Conservation (phyloP, 2,113 vertebrate species). For the Podarcis muralis region DNA sequence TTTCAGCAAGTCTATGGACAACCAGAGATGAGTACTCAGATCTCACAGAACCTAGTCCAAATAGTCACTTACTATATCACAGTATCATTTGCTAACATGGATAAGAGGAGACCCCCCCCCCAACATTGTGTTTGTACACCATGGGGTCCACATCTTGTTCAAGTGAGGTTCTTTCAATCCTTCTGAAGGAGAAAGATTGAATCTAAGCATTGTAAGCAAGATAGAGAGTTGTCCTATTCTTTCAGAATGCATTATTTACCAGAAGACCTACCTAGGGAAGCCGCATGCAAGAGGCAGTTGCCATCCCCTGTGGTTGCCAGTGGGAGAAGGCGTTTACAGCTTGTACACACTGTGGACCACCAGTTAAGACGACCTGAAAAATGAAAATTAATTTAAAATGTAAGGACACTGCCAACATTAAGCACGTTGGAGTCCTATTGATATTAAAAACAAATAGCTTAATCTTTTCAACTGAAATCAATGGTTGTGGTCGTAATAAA, state of each 20-base stretch:
- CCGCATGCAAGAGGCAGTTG: conserved; percentile 97
- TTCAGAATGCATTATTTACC: background rate
- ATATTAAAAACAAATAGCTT: background rate
- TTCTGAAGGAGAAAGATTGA: background rate
- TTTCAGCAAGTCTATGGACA: background rate
- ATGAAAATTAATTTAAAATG: conserved; percentile 13
- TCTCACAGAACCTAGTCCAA: background rate
- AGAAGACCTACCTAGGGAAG: conserved; percentile 89
- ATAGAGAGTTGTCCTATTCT: background rate
- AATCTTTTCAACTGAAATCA: background rate
- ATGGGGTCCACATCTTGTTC: background rate
- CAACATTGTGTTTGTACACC: background rate
- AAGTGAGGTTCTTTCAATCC: background rate
- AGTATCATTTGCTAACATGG: background rate
- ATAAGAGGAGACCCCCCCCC: background rate
- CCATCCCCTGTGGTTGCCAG: conserved; percentile 97
- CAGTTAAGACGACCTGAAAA: conserved; percentile 94
- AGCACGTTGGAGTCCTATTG: background rate
- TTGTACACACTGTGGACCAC: conserved; percentile 95
- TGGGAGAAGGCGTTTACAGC: conserved; percentile 96
- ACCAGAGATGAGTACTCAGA: background rate
- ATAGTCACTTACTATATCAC: no score
- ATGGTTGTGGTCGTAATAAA: background rate
- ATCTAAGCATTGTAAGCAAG: background rate
- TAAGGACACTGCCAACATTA: no score